These are phyloP conservation scores for Fregata magnificens DNA, from an alignment of 2,113 vertebrate species.

Conservation along the genomic window DNA sequence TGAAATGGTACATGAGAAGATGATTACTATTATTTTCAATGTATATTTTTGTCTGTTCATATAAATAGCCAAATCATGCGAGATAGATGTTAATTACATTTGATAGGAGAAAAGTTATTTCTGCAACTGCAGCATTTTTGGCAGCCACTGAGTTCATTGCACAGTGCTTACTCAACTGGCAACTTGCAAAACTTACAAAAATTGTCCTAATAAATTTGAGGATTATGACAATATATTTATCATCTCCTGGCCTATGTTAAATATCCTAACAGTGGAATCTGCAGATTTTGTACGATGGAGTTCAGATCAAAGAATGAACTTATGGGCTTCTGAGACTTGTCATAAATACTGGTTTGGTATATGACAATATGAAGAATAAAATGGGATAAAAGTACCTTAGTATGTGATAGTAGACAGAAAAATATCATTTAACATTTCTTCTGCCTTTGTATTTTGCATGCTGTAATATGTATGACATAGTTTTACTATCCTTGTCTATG, in stretches of 20 bases:
- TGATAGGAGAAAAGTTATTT: conserved; percentile 20
- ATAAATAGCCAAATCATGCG: neutral
- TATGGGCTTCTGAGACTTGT: neutral
- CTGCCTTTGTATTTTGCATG: neutral
- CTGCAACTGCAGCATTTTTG: conserved; percentile 48
- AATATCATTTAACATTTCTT: neutral
- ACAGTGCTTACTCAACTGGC: conserved; percentile 25
- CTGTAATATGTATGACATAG: neutral
- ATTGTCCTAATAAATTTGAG: conserved; percentile 28
- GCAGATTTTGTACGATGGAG: neutral
- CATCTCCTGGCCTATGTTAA: conserved; percentile 4
- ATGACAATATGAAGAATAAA: neutral
- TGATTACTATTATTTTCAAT: conserved; percentile 2
- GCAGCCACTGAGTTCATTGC: conserved; percentile 2
- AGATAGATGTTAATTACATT: conserved; percentile 24
- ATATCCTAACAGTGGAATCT: neutral
- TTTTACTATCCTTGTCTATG: neutral
- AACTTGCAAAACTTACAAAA: conserved; percentile 54
- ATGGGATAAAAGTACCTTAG: neutral
- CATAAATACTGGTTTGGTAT: neutral
- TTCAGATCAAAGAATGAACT: neutral
- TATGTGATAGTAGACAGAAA: neutral
- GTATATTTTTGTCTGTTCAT: conserved; percentile 16
- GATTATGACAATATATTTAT: conserved; percentile 25
- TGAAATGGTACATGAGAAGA: conserved; percentile 15